Conservation (phyloP, 1,140 invertebrate genomes). For the Sycophila sp. region DNA sequence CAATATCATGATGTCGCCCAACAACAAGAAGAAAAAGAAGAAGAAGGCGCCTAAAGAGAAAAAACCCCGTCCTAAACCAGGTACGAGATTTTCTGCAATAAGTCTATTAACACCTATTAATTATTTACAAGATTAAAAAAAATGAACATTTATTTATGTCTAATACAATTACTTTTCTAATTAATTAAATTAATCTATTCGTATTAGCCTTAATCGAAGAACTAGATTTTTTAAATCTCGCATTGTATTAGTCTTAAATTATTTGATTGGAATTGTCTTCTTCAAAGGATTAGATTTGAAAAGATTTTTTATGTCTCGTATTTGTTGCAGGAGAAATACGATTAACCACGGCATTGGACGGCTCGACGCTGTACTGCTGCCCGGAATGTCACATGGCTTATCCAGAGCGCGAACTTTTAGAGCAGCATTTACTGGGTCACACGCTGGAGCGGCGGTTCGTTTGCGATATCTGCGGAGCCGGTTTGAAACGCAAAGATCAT, state of each 20-base stretch:
- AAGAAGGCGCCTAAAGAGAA: slow-evolving; percentile 83
- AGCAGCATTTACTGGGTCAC: slow-evolving; percentile 84
- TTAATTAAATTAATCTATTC: too few species aligned
- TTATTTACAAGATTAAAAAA: neutral
- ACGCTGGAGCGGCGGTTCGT: slow-evolving; percentile 83
- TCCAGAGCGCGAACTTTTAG: slow-evolving; percentile 81
- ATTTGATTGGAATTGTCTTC: neutral
- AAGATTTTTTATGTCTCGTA: too few species aligned
- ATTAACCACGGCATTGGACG: slow-evolving; percentile 82
- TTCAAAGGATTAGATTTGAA: neutral
- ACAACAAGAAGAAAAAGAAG: slow-evolving; percentile 83
- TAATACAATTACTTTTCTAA: too few species aligned
- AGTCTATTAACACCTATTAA: neutral
- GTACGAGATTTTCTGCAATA: too few species aligned
- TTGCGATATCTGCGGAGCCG: slow-evolving; percentile 86
- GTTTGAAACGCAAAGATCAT: slow-evolving; percentile 84
- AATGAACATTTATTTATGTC: neutral
- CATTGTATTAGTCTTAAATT: neutral
- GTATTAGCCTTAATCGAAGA: too few species aligned
- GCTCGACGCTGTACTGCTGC: slow-evolving; percentile 84
- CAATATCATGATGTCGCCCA: slow-evolving; percentile 66
- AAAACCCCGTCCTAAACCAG: slow-evolving; percentile 82
- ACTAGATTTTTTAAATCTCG: too few species aligned
- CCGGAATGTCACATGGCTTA: slow-evolving; percentile 89
- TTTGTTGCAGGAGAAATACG: slow-evolving; percentile 77